A percentile compares a stretch with the other conserved stretches of the same genome.
These are phyloP conservation scores for Azorinus chamasolen DNA, from an alignment of 2,888 invertebrate species.

Conservation along the genomic window DNA sequence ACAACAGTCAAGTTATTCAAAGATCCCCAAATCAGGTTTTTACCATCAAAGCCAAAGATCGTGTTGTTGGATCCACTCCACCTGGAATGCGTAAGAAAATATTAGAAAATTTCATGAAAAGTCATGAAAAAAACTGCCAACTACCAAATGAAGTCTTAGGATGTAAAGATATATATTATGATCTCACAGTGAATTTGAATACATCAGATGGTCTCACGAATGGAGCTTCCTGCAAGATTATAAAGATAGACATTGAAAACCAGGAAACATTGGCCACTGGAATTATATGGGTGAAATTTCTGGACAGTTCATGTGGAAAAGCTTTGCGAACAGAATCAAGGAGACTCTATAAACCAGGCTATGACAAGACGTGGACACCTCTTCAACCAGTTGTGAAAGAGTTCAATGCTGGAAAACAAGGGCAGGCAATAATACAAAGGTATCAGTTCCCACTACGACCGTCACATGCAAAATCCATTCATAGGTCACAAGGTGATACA, in stretches of 20 bases:
- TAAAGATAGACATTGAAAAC: constrained; percentile 12
- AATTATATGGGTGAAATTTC: constrained; percentile 55
- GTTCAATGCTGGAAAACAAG: constrained; percentile 38
- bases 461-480: constrained; percentile 56
- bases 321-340: constrained; percentile 11
- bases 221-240: constrained; percentile 40
- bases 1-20: constrained; percentile 18
- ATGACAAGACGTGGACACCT: constrained; percentile 52
- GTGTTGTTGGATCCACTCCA: constrained; percentile 32
- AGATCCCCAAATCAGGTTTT: constrained; percentile 1
- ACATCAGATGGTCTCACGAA: constrained; percentile 53
- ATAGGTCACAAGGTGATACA: constrained; percentile 59
- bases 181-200: constrained; percentile 46
- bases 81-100: constrained; percentile 15
- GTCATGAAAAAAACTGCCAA: constrained; percentile 22
- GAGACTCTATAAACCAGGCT: constrained; percentile 18
- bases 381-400: constrained; percentile 28
- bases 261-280: not conserved
- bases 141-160: constrained; percentile 27
- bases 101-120: constrained; percentile 18
- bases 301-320: constrained; percentile 37
- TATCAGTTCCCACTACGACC: constrained; percentile 56
- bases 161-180: constrained; percentile 39
- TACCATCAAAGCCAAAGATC: constrained; percentile 33
- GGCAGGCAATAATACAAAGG: constrained; percentile 43